Conservation (phyloP, 2,113 vertebrate genomes). For the Megaceryle maxima region DNA sequence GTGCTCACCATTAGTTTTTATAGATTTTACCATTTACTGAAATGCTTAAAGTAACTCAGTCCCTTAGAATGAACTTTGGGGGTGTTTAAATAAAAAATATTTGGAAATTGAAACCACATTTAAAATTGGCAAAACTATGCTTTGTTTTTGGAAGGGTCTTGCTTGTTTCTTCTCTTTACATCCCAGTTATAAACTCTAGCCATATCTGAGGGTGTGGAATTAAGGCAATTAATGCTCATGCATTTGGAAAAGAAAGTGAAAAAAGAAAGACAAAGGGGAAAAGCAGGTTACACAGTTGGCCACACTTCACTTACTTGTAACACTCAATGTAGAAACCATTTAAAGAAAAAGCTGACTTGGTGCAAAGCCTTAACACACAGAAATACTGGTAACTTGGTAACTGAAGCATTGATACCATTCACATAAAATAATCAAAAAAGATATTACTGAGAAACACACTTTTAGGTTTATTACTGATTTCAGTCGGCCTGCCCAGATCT, state of each 20-base stretch:
- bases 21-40: conserved; percentile 62
- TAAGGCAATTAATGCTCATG: conserved; percentile 71
- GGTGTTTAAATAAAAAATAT: conserved; percentile 86
- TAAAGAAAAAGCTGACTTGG: background rate
- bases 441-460: background rate
- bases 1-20: conserved; percentile 45
- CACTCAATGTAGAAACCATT: background rate
- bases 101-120: conserved; percentile 80
- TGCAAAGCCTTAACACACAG: background rate
- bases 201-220: conserved; percentile 87
- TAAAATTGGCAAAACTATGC: conserved; percentile 79
- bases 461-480: background rate
- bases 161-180: conserved; percentile 97
- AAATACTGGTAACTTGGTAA: background rate
- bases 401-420: background rate
- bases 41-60: conserved; percentile 65
- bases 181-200: conserved; percentile 99
- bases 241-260: background rate
- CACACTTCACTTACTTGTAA: background rate
- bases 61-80: conserved; percentile 58
- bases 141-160: conserved; percentile 87
- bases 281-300: background rate
- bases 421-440: background rate
- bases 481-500: background rate
- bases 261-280: rapidly evolving